Percentiles rank a stretch among this genome's conserved stretches.
phyloP scores from a whole-genome alignment of 2,888 invertebrate species.

The Catonia carolina region DNA sequence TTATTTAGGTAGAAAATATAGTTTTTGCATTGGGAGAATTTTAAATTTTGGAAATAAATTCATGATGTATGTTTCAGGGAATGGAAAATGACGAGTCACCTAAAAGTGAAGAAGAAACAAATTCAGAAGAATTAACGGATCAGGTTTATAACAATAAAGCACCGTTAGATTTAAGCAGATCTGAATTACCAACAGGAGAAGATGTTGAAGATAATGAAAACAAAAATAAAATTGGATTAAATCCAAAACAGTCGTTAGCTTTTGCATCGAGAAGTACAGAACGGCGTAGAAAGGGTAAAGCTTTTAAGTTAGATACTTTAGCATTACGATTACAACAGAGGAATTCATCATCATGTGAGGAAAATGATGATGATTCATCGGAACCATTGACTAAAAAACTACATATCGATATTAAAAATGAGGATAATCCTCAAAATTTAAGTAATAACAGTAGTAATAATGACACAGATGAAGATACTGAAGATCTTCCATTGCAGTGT shows the following conservation, averaged over 20 bases:
- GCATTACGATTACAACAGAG: constrained; percentile 45
- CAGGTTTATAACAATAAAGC: constrained; percentile 6
- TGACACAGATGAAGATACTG: constrained; percentile 6
- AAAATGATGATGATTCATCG: constrained; percentile 37
- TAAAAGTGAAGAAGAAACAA: background rate
- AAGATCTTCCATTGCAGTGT: background rate
- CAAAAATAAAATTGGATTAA: background rate
- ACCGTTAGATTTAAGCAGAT: constrained; percentile 41
- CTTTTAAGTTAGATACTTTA: constrained; percentile 68
- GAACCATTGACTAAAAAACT: background rate
- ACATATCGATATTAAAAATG: background rate
- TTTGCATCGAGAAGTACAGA: no score
- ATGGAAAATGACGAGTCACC: background rate
- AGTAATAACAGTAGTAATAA: constrained; percentile 25
- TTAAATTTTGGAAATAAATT: no score
- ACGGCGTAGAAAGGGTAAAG: constrained; percentile 76
- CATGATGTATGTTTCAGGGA: no score
- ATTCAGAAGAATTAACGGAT: background rate
- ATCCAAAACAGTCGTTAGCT: no score
- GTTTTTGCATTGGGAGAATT: no score
- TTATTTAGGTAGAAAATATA: no score
- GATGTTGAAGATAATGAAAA: no score
- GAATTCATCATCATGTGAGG: constrained; percentile 40
- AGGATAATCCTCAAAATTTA: background rate
- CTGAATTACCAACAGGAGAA: constrained; percentile 37